Evolutionary conservation across 2,113 vertebrate genomes (phyloP).

Genomic region (Oceanites oceanicus): DNA sequence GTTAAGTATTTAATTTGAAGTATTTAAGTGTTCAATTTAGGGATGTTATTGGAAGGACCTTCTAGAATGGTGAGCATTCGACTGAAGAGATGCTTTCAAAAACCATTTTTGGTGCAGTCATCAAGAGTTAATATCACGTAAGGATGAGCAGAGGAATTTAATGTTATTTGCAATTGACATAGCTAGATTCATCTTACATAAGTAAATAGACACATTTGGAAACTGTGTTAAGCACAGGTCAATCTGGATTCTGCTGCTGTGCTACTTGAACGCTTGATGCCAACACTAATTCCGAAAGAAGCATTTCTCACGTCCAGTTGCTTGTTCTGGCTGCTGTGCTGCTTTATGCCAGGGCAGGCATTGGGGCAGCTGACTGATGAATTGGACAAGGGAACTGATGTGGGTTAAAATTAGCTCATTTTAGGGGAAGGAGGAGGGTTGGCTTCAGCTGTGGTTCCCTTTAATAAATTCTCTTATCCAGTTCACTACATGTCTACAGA

Average conservation of each 20-base stretch:
- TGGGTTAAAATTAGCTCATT: background rate
- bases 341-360: background rate
- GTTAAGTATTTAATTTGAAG: background rate
- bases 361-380: background rate
- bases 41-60: background rate
- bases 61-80: background rate
- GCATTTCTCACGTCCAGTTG: rapidly evolving
- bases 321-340: background rate
- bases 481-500: background rate
- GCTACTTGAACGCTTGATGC: background rate
- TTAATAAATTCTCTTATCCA: background rate
- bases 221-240: background rate
- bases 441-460: background rate
- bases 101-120: background rate
- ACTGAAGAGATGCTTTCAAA: background rate
- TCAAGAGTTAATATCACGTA: background rate
- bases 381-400: background rate
- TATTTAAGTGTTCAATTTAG: background rate
- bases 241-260: background rate
- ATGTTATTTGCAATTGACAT: background rate
- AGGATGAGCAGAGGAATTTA: background rate
- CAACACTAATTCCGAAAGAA: background rate
- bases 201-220: background rate
- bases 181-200: background rate
- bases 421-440: background rate